These are phyloP conservation scores for Clarias gariepinus DNA, from an alignment of 2,113 vertebrate species.

Conservation along the genomic window DNA sequence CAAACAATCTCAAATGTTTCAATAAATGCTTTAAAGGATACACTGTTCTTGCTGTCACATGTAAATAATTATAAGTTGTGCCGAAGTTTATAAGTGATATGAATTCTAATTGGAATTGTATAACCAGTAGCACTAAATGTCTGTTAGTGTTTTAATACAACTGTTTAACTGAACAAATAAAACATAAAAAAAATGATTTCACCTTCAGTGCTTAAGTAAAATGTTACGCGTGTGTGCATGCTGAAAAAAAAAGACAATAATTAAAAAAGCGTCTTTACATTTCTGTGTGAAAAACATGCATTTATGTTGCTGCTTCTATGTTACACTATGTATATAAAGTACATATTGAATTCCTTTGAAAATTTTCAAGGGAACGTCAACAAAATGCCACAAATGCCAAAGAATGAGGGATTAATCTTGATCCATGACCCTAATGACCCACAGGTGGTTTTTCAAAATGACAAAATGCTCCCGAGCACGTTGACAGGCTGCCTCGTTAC, in stretches of 20 bases:
- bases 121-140: not conserved
- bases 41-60: no score
- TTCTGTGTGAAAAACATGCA: not conserved
- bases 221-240: not conserved
- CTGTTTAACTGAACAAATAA: not conserved
- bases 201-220: not conserved
- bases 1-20: no score
- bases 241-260: not conserved
- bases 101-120: not conserved
- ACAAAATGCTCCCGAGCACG: slow-evolving; percentile 49
- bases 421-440: slow-evolving; percentile 54
- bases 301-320: not conserved
- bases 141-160: not conserved
- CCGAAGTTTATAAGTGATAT: not conserved
- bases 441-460: slow-evolving; percentile 51
- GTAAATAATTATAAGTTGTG: no score
- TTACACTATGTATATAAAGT: slow-evolving; percentile 11
- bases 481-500: slow-evolving; percentile 40
- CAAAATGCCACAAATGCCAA: slow-evolving; percentile 32
- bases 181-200: slow-evolving; percentile 4
- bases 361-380: slow-evolving; percentile 34
- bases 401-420: slow-evolving; percentile 50
- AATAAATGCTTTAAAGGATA: no score
- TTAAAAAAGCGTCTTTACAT: slow-evolving; percentile 11
- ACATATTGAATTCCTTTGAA: slow-evolving; percentile 39